Evolutionary conservation across 2,888 invertebrate species (phyloP).

Genomic region (Hydropsyche betteni): DNA sequence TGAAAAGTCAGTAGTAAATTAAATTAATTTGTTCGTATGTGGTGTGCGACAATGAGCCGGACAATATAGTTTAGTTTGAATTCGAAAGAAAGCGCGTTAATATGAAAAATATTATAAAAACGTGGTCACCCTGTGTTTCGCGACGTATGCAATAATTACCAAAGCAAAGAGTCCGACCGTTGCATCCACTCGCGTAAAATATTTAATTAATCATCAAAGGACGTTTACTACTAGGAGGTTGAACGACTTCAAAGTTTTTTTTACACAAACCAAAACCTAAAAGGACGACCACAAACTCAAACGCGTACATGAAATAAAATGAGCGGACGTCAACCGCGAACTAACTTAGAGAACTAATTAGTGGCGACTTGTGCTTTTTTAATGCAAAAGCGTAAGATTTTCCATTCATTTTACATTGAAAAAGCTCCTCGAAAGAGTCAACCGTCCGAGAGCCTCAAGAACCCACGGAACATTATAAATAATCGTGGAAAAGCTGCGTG

Average conservation of each 20-base stretch:
- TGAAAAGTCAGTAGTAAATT: too few relatives aligned
- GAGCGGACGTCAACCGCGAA: slow-evolving; percentile 31
- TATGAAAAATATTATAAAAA: too few relatives aligned
- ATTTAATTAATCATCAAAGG: slow-evolving; percentile 51
- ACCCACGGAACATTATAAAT: too few relatives aligned
- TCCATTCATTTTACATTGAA: slow-evolving; percentile 12
- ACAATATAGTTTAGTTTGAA: too few relatives aligned
- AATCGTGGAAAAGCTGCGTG: too few relatives aligned
- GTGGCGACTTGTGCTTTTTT: slow-evolving; percentile 17
- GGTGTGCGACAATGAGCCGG: too few relatives aligned
- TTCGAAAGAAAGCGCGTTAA: too few relatives aligned
- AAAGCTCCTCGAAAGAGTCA: too few relatives aligned
- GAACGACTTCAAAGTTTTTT: slow-evolving; percentile 44
- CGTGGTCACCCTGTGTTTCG: slow-evolving; percentile 11
- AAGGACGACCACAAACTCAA: neutral
- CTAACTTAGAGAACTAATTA: slow-evolving; percentile 46
- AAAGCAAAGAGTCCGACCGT: slow-evolving; percentile 7
- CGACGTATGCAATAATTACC: slow-evolving; percentile 19
- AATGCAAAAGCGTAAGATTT: slow-evolving; percentile 22
- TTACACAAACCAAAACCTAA: neutral
- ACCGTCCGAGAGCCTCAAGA: too few relatives aligned
- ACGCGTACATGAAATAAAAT: slow-evolving; percentile 21
- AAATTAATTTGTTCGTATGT: too few relatives aligned
- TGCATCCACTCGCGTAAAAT: slow-evolving; percentile 39
- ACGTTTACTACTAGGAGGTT: slow-evolving; percentile 40